A percentile compares a stretch with the other conserved stretches of the same genome.
Evolutionary conservation across 1,140 invertebrate genomes (phyloP).

Genomic region (Carcinoscorpius rotundicauda): DNA sequence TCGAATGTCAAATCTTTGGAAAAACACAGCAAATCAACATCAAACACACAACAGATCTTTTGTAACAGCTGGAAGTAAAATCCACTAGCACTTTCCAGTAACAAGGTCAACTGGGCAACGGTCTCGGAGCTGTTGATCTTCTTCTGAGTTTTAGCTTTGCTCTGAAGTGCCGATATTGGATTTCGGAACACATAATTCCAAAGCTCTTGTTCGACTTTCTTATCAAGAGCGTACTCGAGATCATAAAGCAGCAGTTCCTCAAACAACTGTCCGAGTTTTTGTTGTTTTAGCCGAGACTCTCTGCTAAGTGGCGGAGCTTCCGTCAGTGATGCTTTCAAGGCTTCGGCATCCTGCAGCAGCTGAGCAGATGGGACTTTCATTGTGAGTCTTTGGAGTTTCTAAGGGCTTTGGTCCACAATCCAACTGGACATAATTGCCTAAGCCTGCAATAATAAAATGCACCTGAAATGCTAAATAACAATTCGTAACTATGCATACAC

Average conservation of each 20-base stretch:
- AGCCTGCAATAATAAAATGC: too few species aligned
- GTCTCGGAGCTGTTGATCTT: slow-evolving; percentile 43
- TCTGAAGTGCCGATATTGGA: slow-evolving; percentile 63
- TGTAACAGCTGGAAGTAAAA: slow-evolving; percentile 65
- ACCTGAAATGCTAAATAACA: too few species aligned
- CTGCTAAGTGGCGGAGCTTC: neutral
- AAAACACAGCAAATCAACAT: slow-evolving; percentile 60
- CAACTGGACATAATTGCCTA: too few species aligned
- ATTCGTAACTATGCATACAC: too few species aligned
- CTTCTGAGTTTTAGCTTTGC: slow-evolving; percentile 60
- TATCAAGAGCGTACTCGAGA: slow-evolving; percentile 73
- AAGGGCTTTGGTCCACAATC: too few species aligned
- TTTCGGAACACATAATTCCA: slow-evolving; percentile 84
- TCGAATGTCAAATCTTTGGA: slow-evolving; percentile 16
- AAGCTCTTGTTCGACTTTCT: slow-evolving; percentile 76
- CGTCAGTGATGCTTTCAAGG: too few species aligned
- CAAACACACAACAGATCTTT: slow-evolving; percentile 65
- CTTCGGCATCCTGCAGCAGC: too few species aligned
- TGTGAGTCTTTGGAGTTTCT: too few species aligned
- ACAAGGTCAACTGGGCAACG: slow-evolving; percentile 59
- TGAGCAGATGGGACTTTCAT: too few species aligned
- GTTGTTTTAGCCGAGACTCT: slow-evolving; percentile 38
- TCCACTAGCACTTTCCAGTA: slow-evolving; percentile 66
- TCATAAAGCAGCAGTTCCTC: slow-evolving; percentile 65
- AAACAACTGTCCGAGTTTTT: slow-evolving; percentile 45